Conservation (phyloP, 2,888 invertebrate species). For the Apotomis turbidana region DNA sequence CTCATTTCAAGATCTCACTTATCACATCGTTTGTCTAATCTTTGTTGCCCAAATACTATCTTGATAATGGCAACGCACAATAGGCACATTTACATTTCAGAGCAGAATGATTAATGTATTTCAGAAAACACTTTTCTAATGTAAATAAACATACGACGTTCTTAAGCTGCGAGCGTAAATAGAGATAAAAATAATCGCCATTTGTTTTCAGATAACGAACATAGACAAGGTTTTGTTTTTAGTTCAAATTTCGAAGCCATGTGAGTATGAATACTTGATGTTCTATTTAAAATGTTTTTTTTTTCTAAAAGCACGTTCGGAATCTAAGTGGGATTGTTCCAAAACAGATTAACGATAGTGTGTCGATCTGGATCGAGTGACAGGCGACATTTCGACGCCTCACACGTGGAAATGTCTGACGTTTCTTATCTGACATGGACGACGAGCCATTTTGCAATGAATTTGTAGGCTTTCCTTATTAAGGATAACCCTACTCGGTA, state of each 20-base stretch:
- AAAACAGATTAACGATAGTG: not conserved
- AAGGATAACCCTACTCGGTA: conserved; percentile 18
- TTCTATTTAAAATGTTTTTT: conserved; percentile 5
- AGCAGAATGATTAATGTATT: conserved; percentile 32
- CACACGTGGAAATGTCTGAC: conserved; percentile 38
- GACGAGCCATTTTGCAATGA: conserved; percentile 38
- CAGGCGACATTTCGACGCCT: conserved; percentile 13
- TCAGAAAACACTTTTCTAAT: conserved; percentile 24
- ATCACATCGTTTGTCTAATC: conserved; percentile 37
- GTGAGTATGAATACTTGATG: not conserved
- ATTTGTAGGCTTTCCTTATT: conserved; percentile 38
- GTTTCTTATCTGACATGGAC: conserved; percentile 39
- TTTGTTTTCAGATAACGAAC: conserved; percentile 8
- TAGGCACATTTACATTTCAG: conserved; percentile 36
- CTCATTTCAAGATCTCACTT: conserved; percentile 7
- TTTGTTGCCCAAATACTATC: conserved; percentile 30
- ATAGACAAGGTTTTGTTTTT: not conserved
- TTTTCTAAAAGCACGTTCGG: not conserved
- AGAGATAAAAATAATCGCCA: conserved; percentile 1
- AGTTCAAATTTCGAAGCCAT: not conserved
- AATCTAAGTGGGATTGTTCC: not conserved
- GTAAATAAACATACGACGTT: conserved; percentile 28
- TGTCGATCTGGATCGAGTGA: conserved; percentile 14
- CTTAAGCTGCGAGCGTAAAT: conserved; percentile 11
- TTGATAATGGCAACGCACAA: conserved; percentile 37